Conservation (phyloP, 2,888 invertebrate species). For the Oscheius sp. region DNA sequence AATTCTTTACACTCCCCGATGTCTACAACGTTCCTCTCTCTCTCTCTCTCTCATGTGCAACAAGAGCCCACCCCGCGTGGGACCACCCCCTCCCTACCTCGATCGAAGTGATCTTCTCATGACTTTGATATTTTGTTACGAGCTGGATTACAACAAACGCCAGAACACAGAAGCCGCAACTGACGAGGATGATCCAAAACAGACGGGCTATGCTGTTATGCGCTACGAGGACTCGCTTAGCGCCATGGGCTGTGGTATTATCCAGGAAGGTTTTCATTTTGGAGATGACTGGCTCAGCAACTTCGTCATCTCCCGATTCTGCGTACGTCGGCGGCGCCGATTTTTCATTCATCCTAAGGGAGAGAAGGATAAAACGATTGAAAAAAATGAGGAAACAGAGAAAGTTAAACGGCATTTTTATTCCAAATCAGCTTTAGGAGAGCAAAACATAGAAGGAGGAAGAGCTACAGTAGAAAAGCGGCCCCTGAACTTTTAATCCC, state of each 20-base stretch:
- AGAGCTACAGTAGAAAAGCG: no score
- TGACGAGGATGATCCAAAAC: slow-evolving; percentile 44
- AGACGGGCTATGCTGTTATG: slow-evolving; percentile 29
- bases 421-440: no score
- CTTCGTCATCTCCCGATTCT: neutral
- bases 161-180: slow-evolving; percentile 39
- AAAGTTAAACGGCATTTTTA: no score
- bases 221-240: slow-evolving; percentile 52
- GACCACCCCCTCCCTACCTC: slow-evolving; percentile 33
- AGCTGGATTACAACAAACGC: slow-evolving; percentile 38
- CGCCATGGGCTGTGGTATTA: slow-evolving; percentile 59
- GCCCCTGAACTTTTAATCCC: no score
- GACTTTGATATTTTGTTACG: slow-evolving; percentile 39
- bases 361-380: no score
- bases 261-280: slow-evolving; percentile 39
- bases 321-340: slow-evolving; percentile 8
- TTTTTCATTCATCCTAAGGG: neutral
- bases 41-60: slow-evolving; percentile 6
- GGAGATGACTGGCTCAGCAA: neutral
- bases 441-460: no score
- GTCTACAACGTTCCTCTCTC: neutral
- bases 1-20: neutral
- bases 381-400: no score
- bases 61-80: neutral
- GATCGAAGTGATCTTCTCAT: slow-evolving; percentile 58